Evolutionary conservation across 2,888 invertebrate genomes (phyloP), one percentile per base, ranked within the genome.

Genomic region (Odontocolon sp.): DNA sequence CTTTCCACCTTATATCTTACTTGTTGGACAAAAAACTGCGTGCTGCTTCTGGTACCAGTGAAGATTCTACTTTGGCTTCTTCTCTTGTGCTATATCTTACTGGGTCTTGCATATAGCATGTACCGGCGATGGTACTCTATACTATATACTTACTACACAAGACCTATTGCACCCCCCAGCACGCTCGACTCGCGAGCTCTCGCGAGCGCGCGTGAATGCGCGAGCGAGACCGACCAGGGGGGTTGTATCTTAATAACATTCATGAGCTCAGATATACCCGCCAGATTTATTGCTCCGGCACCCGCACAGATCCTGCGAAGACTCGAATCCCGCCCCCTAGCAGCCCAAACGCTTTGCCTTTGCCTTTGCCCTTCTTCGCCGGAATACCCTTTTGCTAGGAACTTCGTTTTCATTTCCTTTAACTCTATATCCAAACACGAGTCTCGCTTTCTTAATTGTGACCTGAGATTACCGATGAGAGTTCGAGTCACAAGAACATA

Each of bases 191-290:
- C 84, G 85, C 86, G 86, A 28, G 63, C 16, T 16, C n/a, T n/a
- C n/a, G n/a, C n/a, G n/a, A n/a, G n/a, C n/a, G n/a, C n/a, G n/a
- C n/a, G n/a, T n/a, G n/a, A n/a, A n/a, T 26, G 47, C 47, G 47
- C 47, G 21, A 71, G 56, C 59, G 68, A 56, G 63, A 68, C 56
- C 67, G 80, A 59, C 61, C 78, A 59, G 79, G 87, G 88, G 87
- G 89, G 88, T 90, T 90, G 90, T 90, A 90, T 90, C 90, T 90
- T 90, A 90, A 90, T 90, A 90, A 90, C 90, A 90, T 90, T 90
- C 90, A 90, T 90, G 90, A 90, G 90, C 90, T 90, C 88, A 90
- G 90, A 90, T 90, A 90, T 90, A 90, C 90, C 87, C 80, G 80
- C 82, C 85, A 90, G 89, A 90, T 90, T 90, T 90, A 90, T 90